Evolutionary conservation across 2,888 invertebrate species (phyloP), one percentile per base, ranked within the genome.

Genomic region (Gryllus longicercus): DNA sequence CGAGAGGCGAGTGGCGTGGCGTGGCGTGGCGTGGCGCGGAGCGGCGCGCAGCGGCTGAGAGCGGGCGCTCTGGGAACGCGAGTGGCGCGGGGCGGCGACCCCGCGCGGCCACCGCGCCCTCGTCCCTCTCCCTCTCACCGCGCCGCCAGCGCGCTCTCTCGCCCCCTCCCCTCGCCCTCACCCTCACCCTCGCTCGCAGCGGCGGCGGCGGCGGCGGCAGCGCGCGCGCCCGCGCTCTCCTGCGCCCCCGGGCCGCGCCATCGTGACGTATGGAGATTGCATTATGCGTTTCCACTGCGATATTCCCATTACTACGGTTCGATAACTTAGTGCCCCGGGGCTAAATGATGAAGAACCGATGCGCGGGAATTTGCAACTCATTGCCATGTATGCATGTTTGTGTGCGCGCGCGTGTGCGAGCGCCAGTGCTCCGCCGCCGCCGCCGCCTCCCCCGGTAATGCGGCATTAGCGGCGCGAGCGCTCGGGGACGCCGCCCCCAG

Each of bases 111-210:
- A 38, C 75, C 74, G 77, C 51, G 25, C 50, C 38, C 79, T 23
- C 50, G 74, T 51, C 49, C 49, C 74, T 75, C 51, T 78, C 77
- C 51, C 78, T 63, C 51, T 38, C 38, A 25, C 38, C 21, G 25
- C 38, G 38, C 38, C 25, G 38, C 38, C 38, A 38, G 38, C 88
- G 88, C 86, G 85, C 63, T 83, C 84, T 84, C 88, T 88, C 87
- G 88, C 88, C 87, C 88, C 83, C 84, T 85, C 81, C 79, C 79
- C 82, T 63, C 78, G 75, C 77, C 74, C 79, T 75, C 77, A 78
- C 79, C 80, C 82, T 76, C 79, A 75, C 78, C 77, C 80, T 80
- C 78, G 76, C 75, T 80, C 63, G 3, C 16, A 18, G 63, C 63
- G 14, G 63, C 38, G 38, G 38, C 38, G 38, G 38, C 38, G 38